Conservation (phyloP, 2,888 invertebrate species). For the Pemphredon lugubris region DNA sequence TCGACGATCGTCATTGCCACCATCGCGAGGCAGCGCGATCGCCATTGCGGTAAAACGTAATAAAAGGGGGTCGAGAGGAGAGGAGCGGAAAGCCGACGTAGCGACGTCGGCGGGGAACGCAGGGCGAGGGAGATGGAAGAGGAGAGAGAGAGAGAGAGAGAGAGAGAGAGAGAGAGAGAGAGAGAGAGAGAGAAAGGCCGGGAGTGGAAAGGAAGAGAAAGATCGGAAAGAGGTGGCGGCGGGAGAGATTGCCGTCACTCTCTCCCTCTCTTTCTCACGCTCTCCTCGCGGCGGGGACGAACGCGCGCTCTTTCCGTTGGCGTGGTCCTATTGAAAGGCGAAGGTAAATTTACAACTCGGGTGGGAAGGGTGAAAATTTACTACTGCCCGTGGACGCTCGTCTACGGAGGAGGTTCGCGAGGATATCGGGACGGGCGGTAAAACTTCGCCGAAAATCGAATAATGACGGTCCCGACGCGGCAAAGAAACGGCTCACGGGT, state of each 20-base stretch:
- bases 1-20: constrained; percentile 55
- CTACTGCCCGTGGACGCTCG: constrained; percentile 61
- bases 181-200: constrained; percentile 7
- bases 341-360: constrained; percentile 73
- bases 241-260: constrained; percentile 19
- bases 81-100: constrained; percentile 16
- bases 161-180: neutral
- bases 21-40: constrained; percentile 55
- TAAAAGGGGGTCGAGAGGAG: constrained; percentile 58
- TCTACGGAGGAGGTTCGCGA: constrained; percentile 41
- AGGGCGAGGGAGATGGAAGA: neutral
- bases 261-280: too few species aligned
- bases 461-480: constrained; percentile 44
- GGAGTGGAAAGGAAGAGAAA: neutral
- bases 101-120: neutral
- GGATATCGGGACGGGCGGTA: constrained; percentile 42
- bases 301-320: constrained; percentile 43
- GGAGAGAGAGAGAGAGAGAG: constrained; percentile 3
- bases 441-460: constrained; percentile 69
- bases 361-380: constrained; percentile 76
- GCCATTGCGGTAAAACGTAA: constrained; percentile 62
- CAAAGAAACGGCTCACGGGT: constrained; percentile 42
- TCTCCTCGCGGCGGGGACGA: constrained; percentile 15
- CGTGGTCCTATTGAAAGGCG: constrained; percentile 69
- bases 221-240: neutral